These are phyloP conservation scores for Halocaridina rubra DNA, from an alignment of 2,888 invertebrate genomes.

Conservation along the genomic window DNA sequence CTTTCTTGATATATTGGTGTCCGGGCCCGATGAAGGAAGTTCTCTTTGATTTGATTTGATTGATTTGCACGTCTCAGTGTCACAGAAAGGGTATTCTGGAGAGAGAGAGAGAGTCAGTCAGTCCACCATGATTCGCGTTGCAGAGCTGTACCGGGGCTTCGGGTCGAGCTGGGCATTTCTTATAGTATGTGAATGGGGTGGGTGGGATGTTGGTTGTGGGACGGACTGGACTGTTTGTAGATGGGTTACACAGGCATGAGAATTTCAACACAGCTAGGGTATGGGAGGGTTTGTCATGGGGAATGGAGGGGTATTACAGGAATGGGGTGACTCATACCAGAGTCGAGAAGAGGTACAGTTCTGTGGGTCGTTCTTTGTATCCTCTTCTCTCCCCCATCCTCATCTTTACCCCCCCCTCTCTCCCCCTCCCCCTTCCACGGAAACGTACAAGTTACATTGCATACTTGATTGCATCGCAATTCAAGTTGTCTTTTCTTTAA, in stretches of 20 bases:
- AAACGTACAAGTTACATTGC: too few species aligned
- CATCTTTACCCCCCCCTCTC: neutral
- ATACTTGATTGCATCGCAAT: too few species aligned
- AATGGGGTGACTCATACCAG: slow-evolving; percentile 25
- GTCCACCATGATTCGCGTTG: too few species aligned
- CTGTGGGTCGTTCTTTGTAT: neutral
- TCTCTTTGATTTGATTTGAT: too few species aligned
- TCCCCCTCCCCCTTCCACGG: neutral
- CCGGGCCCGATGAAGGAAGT: too few species aligned
- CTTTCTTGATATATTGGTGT: too few species aligned
- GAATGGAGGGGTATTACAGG: too few species aligned
- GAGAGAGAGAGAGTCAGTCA: slow-evolving; percentile 9
- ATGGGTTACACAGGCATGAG: slow-evolving; percentile 38
- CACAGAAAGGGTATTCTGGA: neutral
- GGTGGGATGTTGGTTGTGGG: neutral
- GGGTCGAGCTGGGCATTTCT: too few species aligned
- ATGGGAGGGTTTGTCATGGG: too few species aligned
- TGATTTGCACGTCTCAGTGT: neutral
- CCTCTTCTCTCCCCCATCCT: neutral
- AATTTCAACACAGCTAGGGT: slow-evolving; percentile 17
- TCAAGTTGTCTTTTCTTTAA: too few species aligned
- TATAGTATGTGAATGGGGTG: too few species aligned
- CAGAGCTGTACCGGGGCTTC: too few species aligned
- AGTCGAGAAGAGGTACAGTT: slow-evolving; percentile 3
- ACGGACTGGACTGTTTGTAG: slow-evolving; percentile 16